Evolutionary conservation across 2,888 invertebrate species (phyloP), one percentile per base, ranked within the genome.

Genomic region (Axea sp.): DNA sequence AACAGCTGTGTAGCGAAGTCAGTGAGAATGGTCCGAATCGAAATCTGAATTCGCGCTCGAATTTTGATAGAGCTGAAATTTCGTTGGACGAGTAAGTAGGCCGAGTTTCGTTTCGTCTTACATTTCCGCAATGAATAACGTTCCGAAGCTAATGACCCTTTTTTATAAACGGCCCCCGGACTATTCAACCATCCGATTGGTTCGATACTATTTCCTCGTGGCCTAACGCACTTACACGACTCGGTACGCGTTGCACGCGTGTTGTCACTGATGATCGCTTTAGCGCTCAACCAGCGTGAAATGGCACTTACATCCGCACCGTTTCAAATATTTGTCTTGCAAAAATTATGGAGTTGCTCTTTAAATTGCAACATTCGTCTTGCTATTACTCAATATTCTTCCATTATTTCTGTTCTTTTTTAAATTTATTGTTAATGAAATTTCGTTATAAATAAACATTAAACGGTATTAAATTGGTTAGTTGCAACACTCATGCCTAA

Each of bases 231-330:
- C 55, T 65, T 28, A 39, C 35, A 47, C 30, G 37, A 39, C 65
- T 69, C 53, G 59, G 28, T 71, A 53, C 59, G 31, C 49, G 60
- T 55, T 71, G 41, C 60, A 67, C 31, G 47, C 47, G 57, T 28
- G 47, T 39, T 41, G 47, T 57, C 60, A 49, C 62, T 75, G 62
- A 51, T 62, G 33, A 72, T 71, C 60, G 75, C 65, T 72, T 72
- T 43, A 75, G 49, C 71, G 62, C 45, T 67, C 71, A 67, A 71
- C 60, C 71, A 75, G 71, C 75, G 51, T 75, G 57, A 73, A 73
- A 73, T 64, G 49, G 49, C 57, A 60, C 45, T 65, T 74, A 53
- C 64, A 75, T 75, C 67, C 71, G 67, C 35, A 43, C 19, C 17
- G 14, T 1, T 28, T 49, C 8, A 14, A 60, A 47, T 51, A 24